Base-by-base conservation (phyloP, 2,113 vertebrate species). In the Glaucomys volans region DNA sequence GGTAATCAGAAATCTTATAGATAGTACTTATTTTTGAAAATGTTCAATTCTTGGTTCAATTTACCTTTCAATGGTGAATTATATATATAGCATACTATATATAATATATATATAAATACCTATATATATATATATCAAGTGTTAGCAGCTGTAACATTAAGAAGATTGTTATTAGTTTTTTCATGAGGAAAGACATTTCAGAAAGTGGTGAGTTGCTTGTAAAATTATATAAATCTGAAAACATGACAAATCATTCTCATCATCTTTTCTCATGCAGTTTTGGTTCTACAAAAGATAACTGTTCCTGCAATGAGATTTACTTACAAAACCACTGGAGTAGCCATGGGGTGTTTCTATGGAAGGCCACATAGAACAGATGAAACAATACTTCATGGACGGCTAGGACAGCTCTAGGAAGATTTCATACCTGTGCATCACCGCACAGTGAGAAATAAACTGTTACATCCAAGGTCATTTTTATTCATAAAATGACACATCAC, bases 401-500 rank as follows among this genome's bases (percentile, higher is more conserved):
- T 40, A 26, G 83, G 83, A 80, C 8, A 30, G 24, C 20, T 37
- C 64, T 26, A 40, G 14, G 66, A 89, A 50, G 83, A 93, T 69
- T 72, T 66, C 32, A 81, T 35, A 75, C 16, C 30, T 83, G 40
- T 18, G 6, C n/a, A 20, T 74, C 40, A 94, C 2, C 62, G 75
- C 13, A 95, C 8, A 80, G 9, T 50, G 72, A 62, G 44, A 96
- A 96, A 84, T 7, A 88, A 80, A 42, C 4, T 50, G 28, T 40
- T 84, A 82, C 8, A 91, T 14, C 40, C 62, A 50, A 80, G 28
- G 67, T 77, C 59, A 95, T 64, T 92, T 95, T 85, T 96, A 89
- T 82, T 94, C 59, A 88, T 64, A 86, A 96, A 90, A 69, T 95
- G 80, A 92, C 75, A 93, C 96, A 75, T 57, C 57, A 79, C 28